Evolutionary conservation across 2,113 vertebrate genomes (phyloP).

Genomic region (Notarius quadriscutis): DNA sequence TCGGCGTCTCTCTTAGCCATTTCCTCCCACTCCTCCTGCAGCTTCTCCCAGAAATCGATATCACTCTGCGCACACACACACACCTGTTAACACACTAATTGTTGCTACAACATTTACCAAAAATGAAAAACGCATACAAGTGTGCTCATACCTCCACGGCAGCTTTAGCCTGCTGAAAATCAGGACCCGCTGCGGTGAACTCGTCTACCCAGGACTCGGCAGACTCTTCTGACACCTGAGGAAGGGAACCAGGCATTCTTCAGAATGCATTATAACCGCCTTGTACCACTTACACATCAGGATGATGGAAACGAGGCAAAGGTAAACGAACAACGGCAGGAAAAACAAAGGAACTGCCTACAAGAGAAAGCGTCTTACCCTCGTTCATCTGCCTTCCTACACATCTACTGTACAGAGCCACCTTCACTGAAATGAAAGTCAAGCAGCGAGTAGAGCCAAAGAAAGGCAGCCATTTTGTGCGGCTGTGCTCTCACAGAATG

Average conservation of each 20-base stretch:
- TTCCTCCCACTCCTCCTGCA: slow-evolving; percentile 98
- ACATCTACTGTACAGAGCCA: slow-evolving; percentile 11
- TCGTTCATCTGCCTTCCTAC: slow-evolving; percentile 36
- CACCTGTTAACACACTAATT: slow-evolving; percentile 26
- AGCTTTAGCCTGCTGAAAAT: slow-evolving; percentile 94
- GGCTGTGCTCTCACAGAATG: neutral
- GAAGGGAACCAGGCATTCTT: slow-evolving; percentile 9
- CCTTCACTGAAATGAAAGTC: slow-evolving; percentile 8
- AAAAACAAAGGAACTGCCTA: neutral
- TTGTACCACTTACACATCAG: neutral
- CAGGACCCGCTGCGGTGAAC: slow-evolving; percentile 81
- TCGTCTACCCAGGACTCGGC: slow-evolving; percentile 97
- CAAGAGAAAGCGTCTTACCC: slow-evolving; percentile 35
- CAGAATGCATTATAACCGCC: neutral
- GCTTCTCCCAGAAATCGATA: slow-evolving; percentile 99
- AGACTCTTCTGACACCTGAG: slow-evolving; percentile 83
- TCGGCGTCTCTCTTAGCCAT: slow-evolving; percentile 97
- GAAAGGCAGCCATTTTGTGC: slow-evolving; percentile 4
- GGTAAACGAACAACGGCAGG: neutral
- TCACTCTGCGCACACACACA: slow-evolving; percentile 79
- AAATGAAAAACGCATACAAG: neutral
- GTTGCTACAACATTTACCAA: neutral
- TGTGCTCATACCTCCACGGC: slow-evolving; percentile 87
- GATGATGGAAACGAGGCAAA: slow-evolving; percentile 2
- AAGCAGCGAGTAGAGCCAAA: slow-evolving; percentile 17